Evolutionary conservation across 2,888 invertebrate genomes (phyloP).

Genomic region (Lithophane leautieri): DNA sequence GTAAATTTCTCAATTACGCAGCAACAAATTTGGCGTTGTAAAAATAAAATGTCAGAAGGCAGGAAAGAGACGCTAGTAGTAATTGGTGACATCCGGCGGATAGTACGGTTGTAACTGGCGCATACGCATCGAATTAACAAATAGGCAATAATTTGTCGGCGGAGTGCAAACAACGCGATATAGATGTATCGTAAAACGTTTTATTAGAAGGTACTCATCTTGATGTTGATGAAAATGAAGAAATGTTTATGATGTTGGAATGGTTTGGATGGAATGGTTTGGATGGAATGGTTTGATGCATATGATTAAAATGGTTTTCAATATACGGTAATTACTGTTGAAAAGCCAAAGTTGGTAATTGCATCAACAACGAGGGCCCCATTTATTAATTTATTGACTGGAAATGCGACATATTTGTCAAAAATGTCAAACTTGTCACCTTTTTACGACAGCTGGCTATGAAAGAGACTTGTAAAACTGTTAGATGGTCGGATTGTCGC

Average conservation of each 20-base stretch:
- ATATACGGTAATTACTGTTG: neutral
- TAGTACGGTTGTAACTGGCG: slow-evolving; percentile 60
- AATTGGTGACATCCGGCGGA: slow-evolving; percentile 68
- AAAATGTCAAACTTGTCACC: neutral
- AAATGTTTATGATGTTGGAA: too few relatives aligned
- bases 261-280: too few relatives aligned
- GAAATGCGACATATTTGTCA: neutral
- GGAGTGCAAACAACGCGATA: slow-evolving; percentile 42
- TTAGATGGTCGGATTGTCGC: neutral
- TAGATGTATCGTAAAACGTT: slow-evolving; percentile 37
- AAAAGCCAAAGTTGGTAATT: neutral
- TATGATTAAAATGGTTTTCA: neutral
- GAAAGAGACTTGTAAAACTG: neutral
- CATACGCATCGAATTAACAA: slow-evolving; percentile 65
- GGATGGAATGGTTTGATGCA: too few relatives aligned
- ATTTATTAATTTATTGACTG: neutral
- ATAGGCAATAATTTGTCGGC: slow-evolving; percentile 65
- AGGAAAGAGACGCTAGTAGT: slow-evolving; percentile 65
- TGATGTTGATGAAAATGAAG: too few relatives aligned
- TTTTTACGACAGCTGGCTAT: too few relatives aligned
- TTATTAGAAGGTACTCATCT: slow-evolving; percentile 20
- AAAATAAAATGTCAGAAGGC: slow-evolving; percentile 66
- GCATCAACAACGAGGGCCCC: neutral
- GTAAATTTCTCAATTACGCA: slow-evolving; percentile 59
- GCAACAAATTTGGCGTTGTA: slow-evolving; percentile 60